These are phyloP conservation scores for Platygyra sinensis DNA, from an alignment of 64 coral and sea anemone genomes.

Conservation along the genomic window DNA sequence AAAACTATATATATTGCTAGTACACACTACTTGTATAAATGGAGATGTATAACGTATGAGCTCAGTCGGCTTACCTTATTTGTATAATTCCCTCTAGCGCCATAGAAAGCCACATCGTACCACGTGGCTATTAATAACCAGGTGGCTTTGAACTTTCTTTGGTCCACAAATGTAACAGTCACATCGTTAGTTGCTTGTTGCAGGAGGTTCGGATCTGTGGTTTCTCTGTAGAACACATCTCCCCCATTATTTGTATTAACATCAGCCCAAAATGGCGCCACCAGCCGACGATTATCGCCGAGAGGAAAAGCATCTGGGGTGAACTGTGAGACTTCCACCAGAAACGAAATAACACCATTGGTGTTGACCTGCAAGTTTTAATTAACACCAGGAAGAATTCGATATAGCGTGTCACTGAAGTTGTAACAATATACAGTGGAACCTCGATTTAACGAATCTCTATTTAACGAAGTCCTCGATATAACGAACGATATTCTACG, in stretches of 20 bases:
- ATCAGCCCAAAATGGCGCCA: slow-evolving; percentile 80
- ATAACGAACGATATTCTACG: too few relatives aligned
- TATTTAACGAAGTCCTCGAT: too few relatives aligned
- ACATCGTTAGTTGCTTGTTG: slow-evolving; percentile 52
- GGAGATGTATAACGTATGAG: too few relatives aligned
- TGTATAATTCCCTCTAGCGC: neutral
- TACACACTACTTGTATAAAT: neutral
- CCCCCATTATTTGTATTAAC: slow-evolving; percentile 57
- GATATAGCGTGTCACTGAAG: too few relatives aligned
- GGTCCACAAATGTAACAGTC: slow-evolving; percentile 35
- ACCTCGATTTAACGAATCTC: too few relatives aligned
- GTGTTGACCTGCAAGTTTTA: slow-evolving; percentile 60
- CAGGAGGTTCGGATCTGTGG: slow-evolving; percentile 33
- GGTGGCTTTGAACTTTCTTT: slow-evolving; percentile 47
- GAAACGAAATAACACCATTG: slow-evolving; percentile 64
- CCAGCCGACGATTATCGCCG: slow-evolving; percentile 31
- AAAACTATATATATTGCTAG: neutral
- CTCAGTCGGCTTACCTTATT: slow-evolving; percentile 17
- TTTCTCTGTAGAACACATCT: slow-evolving; percentile 63
- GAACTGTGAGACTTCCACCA: slow-evolving; percentile 29
- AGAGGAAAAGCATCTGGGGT: slow-evolving; percentile 74
- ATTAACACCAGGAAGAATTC: neutral
- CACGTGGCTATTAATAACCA: slow-evolving; percentile 72
- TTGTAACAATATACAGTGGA: too few relatives aligned
- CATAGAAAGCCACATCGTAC: slow-evolving; percentile 67